Conservation (phyloP, 1,140 invertebrate genomes). For the Zeugodacus cucurbitae region DNA sequence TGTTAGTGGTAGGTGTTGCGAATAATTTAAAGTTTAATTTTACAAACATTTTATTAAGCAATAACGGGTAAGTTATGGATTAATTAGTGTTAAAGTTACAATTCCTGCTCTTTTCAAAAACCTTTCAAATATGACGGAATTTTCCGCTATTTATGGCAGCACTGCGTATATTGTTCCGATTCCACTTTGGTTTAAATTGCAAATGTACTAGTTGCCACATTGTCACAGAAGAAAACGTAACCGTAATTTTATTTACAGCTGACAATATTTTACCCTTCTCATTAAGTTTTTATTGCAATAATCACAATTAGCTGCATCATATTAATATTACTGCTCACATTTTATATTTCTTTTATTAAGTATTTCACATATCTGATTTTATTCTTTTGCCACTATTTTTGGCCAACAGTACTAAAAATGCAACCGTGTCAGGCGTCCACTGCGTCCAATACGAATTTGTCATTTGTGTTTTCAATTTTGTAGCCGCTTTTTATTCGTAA, state of each 20-base stretch:
- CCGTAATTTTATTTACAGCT: too few species aligned
- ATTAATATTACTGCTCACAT: background rate
- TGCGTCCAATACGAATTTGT: background rate
- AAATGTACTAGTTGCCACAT: background rate
- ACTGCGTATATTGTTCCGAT: background rate
- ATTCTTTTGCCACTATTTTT: too few species aligned
- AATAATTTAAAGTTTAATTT: too few species aligned
- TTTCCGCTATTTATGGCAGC: background rate
- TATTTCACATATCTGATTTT: background rate
- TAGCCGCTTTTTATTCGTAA: constrained; percentile 27
- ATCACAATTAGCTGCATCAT: background rate
- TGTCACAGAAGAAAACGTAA: too few species aligned
- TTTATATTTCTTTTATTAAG: background rate
- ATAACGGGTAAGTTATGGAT: too few species aligned
- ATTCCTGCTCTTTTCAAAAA: too few species aligned
- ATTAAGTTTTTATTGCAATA: too few species aligned
- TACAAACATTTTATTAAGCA: too few species aligned
- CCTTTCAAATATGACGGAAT: too few species aligned
- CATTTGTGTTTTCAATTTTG: constrained; percentile 12
- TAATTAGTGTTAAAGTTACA: too few species aligned
- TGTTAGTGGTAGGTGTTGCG: too few species aligned
- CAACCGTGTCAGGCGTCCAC: background rate
- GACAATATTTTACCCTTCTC: too few species aligned
- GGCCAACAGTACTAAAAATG: background rate
- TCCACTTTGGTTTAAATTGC: background rate